These are phyloP conservation scores for Mastomys natalensis DNA, from an alignment of 2,113 vertebrate genomes.

Conservation along the genomic window DNA sequence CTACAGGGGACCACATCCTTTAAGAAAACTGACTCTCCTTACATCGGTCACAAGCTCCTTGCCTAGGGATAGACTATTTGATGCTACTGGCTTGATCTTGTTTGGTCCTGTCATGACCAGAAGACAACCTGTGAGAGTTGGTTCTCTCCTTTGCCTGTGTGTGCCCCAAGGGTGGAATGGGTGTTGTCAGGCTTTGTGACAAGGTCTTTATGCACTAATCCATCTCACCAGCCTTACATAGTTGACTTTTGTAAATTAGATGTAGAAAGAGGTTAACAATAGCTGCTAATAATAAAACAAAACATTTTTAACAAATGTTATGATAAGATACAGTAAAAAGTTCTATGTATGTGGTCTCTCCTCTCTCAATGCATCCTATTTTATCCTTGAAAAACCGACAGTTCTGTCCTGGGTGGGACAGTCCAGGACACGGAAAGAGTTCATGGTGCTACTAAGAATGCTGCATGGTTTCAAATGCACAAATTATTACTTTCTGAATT, in stretches of 20 bases:
- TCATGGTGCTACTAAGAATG: not conserved
- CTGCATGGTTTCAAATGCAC: not conserved
- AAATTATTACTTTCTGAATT: not conserved
- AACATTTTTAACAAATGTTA: not conserved
- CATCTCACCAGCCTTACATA: not conserved
- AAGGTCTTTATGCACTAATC: not conserved
- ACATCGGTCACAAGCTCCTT: not conserved
- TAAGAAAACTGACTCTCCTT: not conserved
- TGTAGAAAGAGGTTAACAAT: not conserved
- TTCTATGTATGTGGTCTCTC: not conserved
- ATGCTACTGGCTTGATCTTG: not conserved
- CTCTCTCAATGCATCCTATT: not conserved
- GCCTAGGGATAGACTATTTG: not conserved
- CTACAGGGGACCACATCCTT: not conserved
- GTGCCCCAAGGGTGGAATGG: too few relatives aligned
- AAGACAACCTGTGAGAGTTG: not conserved
- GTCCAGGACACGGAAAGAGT: not conserved
- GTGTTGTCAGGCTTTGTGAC: too few relatives aligned
- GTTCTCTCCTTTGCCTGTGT: not conserved
- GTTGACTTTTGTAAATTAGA: not conserved
- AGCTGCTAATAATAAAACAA: not conserved
- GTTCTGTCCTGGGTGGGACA: not conserved
- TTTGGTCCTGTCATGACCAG: not conserved
- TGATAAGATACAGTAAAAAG: not conserved
- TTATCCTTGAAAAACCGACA: not conserved